Conservation (phyloP, 92 coral and sea anemone genomes). For the Bergia sp. region DNA sequence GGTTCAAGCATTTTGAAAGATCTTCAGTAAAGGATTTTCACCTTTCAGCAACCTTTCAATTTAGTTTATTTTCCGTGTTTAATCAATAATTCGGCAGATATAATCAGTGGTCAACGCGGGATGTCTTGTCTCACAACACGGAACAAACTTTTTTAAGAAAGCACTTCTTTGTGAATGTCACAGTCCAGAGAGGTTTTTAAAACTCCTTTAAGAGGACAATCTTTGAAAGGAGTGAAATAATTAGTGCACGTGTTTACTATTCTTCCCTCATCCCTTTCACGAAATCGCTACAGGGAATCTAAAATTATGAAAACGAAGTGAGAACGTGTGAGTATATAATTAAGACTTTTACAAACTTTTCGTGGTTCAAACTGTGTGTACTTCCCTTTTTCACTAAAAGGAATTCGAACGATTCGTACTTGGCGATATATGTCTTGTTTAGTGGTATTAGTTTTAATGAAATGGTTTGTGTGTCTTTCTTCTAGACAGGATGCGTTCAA, state of each 20-base stretch:
- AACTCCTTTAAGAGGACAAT: not conserved
- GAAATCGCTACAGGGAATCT: not conserved
- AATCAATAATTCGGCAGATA: not conserved
- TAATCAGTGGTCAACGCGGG: not conserved
- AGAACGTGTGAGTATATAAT: constrained; percentile 11
- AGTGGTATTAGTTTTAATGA: no score
- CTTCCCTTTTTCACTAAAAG: not conserved
- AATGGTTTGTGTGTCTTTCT: not conserved
- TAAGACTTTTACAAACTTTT: not conserved
- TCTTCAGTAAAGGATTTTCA: not conserved
- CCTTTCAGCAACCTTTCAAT: not conserved
- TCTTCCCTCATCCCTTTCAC: not conserved
- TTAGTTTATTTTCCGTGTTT: constrained; percentile 1
- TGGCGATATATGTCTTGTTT: not conserved
- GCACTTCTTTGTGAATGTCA: not conserved
- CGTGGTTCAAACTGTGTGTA: not conserved
- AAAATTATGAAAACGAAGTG: constrained; percentile 14
- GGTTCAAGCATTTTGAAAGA: not conserved
- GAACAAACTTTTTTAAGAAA: not conserved
- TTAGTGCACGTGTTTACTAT: not conserved
- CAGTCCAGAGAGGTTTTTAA: not conserved
- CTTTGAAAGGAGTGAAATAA: constrained; percentile 2
- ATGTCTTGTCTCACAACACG: not conserved
- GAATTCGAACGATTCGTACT: not conserved
- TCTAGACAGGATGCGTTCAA: not conserved